phyloP scores from a whole-genome alignment of 2,797 vertebrate genomes.

The Acanthornis magna region DNA sequence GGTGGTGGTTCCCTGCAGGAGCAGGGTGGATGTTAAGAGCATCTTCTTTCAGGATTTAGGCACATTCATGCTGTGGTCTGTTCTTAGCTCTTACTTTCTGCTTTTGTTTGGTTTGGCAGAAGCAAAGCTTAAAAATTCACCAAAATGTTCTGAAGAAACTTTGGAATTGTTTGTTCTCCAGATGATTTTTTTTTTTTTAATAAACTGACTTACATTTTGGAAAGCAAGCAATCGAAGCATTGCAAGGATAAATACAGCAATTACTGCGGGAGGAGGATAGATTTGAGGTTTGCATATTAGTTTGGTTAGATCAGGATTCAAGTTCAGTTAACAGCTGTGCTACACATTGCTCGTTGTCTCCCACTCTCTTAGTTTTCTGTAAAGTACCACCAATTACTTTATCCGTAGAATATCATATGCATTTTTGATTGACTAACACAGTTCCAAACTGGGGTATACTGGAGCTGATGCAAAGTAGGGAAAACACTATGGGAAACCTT shows the following conservation, averaged over 20 bases:
- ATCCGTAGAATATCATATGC: not conserved
- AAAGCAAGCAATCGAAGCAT: not conserved
- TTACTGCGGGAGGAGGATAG: not conserved
- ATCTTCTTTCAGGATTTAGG: not conserved
- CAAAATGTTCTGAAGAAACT: not conserved
- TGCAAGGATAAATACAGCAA: not conserved
- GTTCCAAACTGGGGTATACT: not conserved
- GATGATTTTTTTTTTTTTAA: not conserved
- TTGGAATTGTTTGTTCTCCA: not conserved
- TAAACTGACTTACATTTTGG: not conserved
- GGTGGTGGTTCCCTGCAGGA: accelerated
- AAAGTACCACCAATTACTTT: not conserved
- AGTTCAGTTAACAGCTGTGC: slow-evolving; percentile 32
- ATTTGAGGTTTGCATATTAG: slow-evolving; percentile 11
- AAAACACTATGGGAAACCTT: not conserved
- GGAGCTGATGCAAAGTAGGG: not conserved
- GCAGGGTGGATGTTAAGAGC: not conserved
- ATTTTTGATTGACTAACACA: not conserved
- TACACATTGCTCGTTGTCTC: not conserved
- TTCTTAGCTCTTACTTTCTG: not conserved
- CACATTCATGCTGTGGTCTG: accelerated
- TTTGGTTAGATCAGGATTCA: slow-evolving; percentile 5
- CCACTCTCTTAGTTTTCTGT: not conserved
- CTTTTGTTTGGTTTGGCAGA: not conserved
- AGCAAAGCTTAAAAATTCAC: not conserved